These are phyloP conservation scores for Sander vitreus DNA, from an alignment of 2,113 vertebrate species.

Conservation along the genomic window DNA sequence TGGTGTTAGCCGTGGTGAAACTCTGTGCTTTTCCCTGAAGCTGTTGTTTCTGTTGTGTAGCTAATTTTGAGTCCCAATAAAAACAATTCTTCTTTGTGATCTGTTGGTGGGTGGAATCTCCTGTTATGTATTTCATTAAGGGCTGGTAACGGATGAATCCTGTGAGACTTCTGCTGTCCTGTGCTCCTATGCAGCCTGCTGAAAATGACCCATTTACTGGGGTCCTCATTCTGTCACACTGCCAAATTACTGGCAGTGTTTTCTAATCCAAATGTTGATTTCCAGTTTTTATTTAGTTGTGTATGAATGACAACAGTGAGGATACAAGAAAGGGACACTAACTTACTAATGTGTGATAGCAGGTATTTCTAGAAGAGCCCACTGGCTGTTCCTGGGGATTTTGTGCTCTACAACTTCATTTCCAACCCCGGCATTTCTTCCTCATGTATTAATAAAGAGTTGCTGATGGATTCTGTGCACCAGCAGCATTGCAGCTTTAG, in stretches of 20 bases:
- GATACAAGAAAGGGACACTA: neutral
- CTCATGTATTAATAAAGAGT: constrained; percentile 58
- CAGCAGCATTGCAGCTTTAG: constrained; percentile 26
- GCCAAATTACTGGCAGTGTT: constrained; percentile 27
- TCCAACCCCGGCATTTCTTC: constrained; percentile 30
- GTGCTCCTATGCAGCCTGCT: neutral
- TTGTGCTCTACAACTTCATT: constrained; percentile 9
- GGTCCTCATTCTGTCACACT: neutral
- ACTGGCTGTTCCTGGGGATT: constrained; percentile 23
- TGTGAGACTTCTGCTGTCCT: neutral
- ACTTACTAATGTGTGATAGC: neutral
- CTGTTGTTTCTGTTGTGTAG: constrained; percentile 39
- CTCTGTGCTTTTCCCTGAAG: constrained; percentile 15
- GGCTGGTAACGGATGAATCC: constrained; percentile 31
- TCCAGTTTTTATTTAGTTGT: constrained; percentile 9
- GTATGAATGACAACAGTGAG: neutral
- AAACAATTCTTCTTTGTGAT: constrained; percentile 38
- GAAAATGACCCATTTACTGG: constrained; percentile 32
- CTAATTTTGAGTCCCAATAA: constrained; percentile 47
- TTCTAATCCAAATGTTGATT: constrained; percentile 16
- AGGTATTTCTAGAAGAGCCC: constrained; percentile 26
- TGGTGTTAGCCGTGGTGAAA: constrained; percentile 20
- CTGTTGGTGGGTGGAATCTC: constrained; percentile 59
- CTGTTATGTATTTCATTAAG: constrained; percentile 47
- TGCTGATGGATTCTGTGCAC: constrained; percentile 34